Evolutionary conservation across 2,888 invertebrate species (phyloP), one percentile per base, ranked within the genome.

Genomic region (Diarsia rubi): DNA sequence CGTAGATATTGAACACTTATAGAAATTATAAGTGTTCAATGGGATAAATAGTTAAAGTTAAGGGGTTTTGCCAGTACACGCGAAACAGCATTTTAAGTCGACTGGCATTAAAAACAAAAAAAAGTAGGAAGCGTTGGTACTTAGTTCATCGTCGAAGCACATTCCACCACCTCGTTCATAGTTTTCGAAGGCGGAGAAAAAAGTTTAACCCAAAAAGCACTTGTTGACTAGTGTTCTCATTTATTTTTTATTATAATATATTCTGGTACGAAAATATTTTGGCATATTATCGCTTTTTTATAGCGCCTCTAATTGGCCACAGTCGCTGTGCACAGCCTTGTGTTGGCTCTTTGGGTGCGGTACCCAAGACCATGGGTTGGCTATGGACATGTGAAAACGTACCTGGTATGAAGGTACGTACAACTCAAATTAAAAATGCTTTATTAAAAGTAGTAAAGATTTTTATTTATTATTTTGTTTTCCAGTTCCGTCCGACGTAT

Each of bases 311-410:
- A 85, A 95, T 95, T 90, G 96, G 96, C 75, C 96, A 96, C 89
- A 92, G 92, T 81, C 89, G 90, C 79, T 96, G 96, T 81, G 91
- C 88, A 52, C 79, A 92, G 80, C 94, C 95, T 52, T 94, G 95
- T 86, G 90, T 89, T 19, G 95, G 95, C 44, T 91, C 90, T 54
- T 75, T 94, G 62, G 89, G 88, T 54, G 80, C 86, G 74, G 96
- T 97, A 44, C 96, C 96, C n/a, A 95, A 93, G 81, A 78, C 82
- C 49, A 96, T 96, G 96, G 96, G 96, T n/a, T 97, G 96, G 96
- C 87, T 96, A 42, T 97, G 96, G 96, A 95, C 91, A 79, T 93
- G 95, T 72, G 94, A 95, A 78, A 88, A 95, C 84, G 80, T 94
- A 49, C 94, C 95, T 66, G 96, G 96, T 63, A 74, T 95, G 79